Conservation (phyloP, 2,888 invertebrate species). For the Resseliella maxima region DNA sequence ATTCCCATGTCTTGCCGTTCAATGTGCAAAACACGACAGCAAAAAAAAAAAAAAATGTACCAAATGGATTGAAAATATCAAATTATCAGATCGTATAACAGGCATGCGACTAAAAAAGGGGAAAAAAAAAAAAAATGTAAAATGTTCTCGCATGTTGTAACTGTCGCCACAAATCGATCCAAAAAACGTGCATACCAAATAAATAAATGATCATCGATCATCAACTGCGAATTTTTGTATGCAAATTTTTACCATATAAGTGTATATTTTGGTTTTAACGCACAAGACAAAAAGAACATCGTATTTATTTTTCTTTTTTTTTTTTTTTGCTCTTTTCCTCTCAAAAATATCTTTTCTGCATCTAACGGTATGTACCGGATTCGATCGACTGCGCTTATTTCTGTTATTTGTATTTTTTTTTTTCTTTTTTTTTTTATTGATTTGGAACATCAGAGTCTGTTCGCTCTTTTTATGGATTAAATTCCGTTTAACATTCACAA, state of each 20-base stretch:
- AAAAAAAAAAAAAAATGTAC: not conserved
- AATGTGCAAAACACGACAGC: not conserved
- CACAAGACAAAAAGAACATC: not conserved
- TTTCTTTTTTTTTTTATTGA: slow-evolving; percentile 8
- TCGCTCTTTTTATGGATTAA: slow-evolving; percentile 36
- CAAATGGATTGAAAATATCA: not conserved
- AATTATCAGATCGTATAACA: slow-evolving; percentile 47
- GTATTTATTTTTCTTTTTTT: not conserved
- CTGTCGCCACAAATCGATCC: slow-evolving; percentile 15
- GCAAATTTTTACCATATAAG: slow-evolving; percentile 4
- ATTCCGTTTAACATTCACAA: not conserved
- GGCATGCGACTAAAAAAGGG: not conserved
- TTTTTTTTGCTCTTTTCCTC: no score
- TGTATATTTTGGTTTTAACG: not conserved
- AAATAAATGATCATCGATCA: slow-evolving; percentile 27
- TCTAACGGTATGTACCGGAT: slow-evolving; percentile 33
- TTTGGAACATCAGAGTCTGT: slow-evolving; percentile 12
- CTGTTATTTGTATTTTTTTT: no score
- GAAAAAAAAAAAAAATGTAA: not conserved
- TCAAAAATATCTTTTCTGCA: no score
- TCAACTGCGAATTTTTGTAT: not conserved
- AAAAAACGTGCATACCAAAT: slow-evolving; percentile 15
- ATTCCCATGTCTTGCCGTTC: not conserved
- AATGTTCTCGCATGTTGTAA: not conserved
- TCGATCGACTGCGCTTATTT: not conserved